These are phyloP conservation scores for Lordiphosa stackelbergi DNA, from an alignment of 1,140 invertebrate species.

Conservation along the genomic window DNA sequence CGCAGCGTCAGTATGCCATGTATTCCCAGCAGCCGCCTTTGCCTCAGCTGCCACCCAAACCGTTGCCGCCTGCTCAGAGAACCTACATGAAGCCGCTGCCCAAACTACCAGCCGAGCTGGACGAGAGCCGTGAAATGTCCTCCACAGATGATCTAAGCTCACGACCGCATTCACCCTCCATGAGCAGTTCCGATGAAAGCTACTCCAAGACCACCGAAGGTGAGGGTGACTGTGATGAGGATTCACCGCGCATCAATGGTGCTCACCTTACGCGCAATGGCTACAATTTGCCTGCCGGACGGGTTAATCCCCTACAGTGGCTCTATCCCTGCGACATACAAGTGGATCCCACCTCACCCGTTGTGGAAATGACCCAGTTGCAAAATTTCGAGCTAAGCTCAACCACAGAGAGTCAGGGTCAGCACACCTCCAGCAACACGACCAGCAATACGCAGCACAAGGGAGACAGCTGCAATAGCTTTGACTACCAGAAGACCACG, in stretches of 20 bases:
- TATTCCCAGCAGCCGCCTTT: slow-evolving; percentile 70
- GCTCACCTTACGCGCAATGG: slow-evolving; percentile 34
- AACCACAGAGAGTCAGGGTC: slow-evolving; percentile 77
- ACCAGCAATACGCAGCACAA: slow-evolving; percentile 77
- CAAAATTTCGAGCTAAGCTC: slow-evolving; percentile 74
- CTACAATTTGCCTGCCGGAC: slow-evolving; percentile 21
- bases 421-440: slow-evolving; percentile 74
- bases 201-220: slow-evolving; percentile 84
- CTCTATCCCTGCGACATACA: slow-evolving; percentile 82
- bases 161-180: slow-evolving; percentile 86
- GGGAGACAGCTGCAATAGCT: slow-evolving; percentile 82
- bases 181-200: slow-evolving; percentile 89
- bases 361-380: slow-evolving; percentile 61
- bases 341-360: slow-evolving; percentile 75
- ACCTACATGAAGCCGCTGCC: slow-evolving; percentile 80
- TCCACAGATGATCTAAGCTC: slow-evolving; percentile 89
- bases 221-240: slow-evolving; percentile 69
- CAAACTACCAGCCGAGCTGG: slow-evolving; percentile 77
- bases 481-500: slow-evolving; percentile 78
- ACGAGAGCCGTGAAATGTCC: slow-evolving; percentile 78
- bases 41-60: slow-evolving; percentile 54
- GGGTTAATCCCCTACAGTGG: slow-evolving; percentile 78
- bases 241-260: slow-evolving; percentile 64
- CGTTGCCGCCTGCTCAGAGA: slow-evolving; percentile 34
- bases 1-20: slow-evolving; percentile 78